Evolutionary conservation across 2,113 vertebrate species (phyloP), one percentile per base, ranked within the genome.

Genomic region (Atrichornis clamosus): DNA sequence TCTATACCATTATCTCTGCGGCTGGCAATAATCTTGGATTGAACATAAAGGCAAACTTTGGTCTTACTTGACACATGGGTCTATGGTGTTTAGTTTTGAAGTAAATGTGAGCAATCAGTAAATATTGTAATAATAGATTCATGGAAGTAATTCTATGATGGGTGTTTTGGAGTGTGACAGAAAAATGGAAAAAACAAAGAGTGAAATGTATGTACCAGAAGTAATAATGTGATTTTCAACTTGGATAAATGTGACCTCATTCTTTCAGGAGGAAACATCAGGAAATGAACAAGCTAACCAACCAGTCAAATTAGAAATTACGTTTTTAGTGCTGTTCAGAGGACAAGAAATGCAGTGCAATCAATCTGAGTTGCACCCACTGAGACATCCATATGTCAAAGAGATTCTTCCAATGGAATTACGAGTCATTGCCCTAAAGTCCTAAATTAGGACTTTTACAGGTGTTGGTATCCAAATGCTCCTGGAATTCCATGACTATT

Each of bases 211-310:
- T 56, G 22, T 58, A 35, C n/a, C 19, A 69, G 63, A 70, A 93
- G 46, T 28, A 87, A 76, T 79, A 95, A 87, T 19, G 37, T 75
- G 67, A 95, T 95, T 95, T 95, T 95, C 89, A 74, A 62, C 67
- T 91, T 77, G 47, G 70, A 41, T 85, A 80, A 77, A 82, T 81
- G 52, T 75, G 69, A 84, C 69, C 62, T 89, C 22, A 3, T 94
- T 91, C 62, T 79, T 90, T 88, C 60, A 67, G 60, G 64, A 67
- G 26, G 50, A 93, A 88, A 93, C 42, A 80, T 80, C 78, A 79
- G 76, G 68, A 95, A 90, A 91, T 37, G 90, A 91, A 75, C 27
- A 69, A 93, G 69, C 63, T 70, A 96, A 89, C 81, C 82, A 94
- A 67, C 62, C 78, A 80, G 77, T 44, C 42, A 87, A 92, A 94